Evolutionary conservation across 2,113 vertebrate genomes (phyloP), one percentile per base, ranked within the genome.

Genomic region (Nesogale talazaci): DNA sequence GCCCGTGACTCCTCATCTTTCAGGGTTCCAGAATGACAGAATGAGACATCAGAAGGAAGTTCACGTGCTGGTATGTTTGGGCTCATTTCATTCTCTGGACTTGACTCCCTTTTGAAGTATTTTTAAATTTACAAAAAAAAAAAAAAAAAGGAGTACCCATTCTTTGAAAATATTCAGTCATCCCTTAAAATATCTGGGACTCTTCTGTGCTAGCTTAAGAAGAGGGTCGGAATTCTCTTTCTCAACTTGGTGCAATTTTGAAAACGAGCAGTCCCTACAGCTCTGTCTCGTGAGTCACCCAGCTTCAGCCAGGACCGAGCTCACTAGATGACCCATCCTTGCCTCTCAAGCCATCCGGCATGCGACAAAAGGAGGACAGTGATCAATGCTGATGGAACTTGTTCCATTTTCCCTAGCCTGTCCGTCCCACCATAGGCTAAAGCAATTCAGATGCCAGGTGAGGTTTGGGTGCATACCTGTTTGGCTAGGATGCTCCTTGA

Each of bases 321-420:
- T 6, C 40, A 78, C 79, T 14, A 8, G 25, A 22, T 82, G 79
- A 89, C 52, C 89, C 65, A 91, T 17, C 15, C 38, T 65, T 29
- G 67, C 31, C 83, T 91, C 80, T 86, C 83, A n/a, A 11, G 56
- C 94, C 90, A 83, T 3, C 27, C 5, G n/a, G 75, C 81, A 89
- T 0, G 1, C 61, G 16, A 6, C 2, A 2, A 61, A 59, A 78
- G 61, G 72, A 59, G 29, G 57, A 63, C 20, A 42, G 29, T 17
- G 56, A n/a, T 17, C 36, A 1, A 3, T 38, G n/a, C 23, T 6
- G 16, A 78, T 19, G 29, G 29, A 80, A 52, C 0, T 38, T 31
- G 22, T 63, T 65, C 83, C 19, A 40, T 91, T 78, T 6, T 0
- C 57, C 42, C 42, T 23, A 46, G 3, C 22, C 11, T 31, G 38